Conservation (phyloP, 2,797 vertebrate species). For the Cryptoprocta ferox region DNA sequence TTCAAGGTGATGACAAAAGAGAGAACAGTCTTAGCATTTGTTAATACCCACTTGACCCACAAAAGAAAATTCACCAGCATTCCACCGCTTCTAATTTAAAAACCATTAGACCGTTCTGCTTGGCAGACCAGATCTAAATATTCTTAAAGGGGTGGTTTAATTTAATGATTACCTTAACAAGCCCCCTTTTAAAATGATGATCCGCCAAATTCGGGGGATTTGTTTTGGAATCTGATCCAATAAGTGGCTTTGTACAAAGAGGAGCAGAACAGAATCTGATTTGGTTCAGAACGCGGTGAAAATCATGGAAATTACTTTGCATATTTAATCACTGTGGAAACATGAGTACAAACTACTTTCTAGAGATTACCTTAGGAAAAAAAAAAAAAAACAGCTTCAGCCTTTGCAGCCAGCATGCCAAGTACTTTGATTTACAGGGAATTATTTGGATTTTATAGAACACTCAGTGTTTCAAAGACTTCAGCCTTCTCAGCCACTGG, state of each 20-base stretch:
- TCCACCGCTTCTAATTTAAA: conserved; percentile 92
- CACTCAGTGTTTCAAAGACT: conserved; percentile 86
- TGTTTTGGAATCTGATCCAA: conserved; percentile 96
- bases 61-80: conserved; percentile 87
- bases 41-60: conserved; percentile 91
- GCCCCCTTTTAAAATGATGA: conserved; percentile 96
- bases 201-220: conserved; percentile 94
- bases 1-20: conserved; percentile 90
- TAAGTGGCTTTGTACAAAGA: conserved; percentile 92
- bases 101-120: conserved; percentile 97
- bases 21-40: conserved; percentile 88
- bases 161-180: conserved; percentile 99
- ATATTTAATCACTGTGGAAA: conserved; percentile 94
- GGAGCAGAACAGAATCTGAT: conserved; percentile 90
- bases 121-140: conserved; percentile 95
- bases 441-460: conserved; percentile 87
- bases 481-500: conserved; percentile 81
- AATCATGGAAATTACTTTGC: conserved; percentile 94
- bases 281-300: conserved; percentile 91
- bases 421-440: conserved; percentile 88
- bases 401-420: conserved; percentile 87
- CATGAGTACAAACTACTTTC: conserved; percentile 89
- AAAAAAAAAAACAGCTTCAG: conserved; percentile 80
- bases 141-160: conserved; percentile 99
- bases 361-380: conserved; percentile 89